Evolutionary conservation across 2,113 vertebrate species (phyloP), one percentile per base, ranked within the genome.

Genomic region (Saguinus midas): DNA sequence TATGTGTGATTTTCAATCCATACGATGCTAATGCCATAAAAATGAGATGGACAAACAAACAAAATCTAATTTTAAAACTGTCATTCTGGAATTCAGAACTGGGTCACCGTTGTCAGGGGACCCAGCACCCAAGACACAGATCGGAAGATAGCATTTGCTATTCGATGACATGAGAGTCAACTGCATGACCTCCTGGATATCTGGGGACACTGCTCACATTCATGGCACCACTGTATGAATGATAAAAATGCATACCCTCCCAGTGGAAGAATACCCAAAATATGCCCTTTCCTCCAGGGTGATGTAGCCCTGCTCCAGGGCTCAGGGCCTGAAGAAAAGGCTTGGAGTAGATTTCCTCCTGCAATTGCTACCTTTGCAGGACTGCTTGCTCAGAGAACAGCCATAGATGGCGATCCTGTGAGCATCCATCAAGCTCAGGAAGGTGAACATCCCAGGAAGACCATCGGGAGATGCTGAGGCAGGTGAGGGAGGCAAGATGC

Each of bases 351-450:
- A 32, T 29, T 1, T 25, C 32, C 4, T 7, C 57, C 32, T 8
- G 0, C 0, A 25, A 1, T 8, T 1, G 43, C 12, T 14, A 20
- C 3, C 43, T 50, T 61, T 17, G 13, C 4, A 45, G 55, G 17
- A 0, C 48, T 50, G 27, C 8, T 0, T 1, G 61, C 25, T 40
- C 3, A 50, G 32, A 82, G 68, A 13, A 17, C 10, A 14, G 3
- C 2, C 25, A 1, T 0, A 5, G 27, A 5, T 8, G 0, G 23
- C 0, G 8, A 12, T 2, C 8, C 55, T 3, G 4, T 3, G 61
- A 10, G 4, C 16, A 2, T 4, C 52, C 5, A 4, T 9, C 14
- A 5, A 8, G 9, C 27, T 29, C 50, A 68, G 91, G 68, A 79
- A 35, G 27, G 8, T 21, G 8, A 48, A 35, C 17, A n/a, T 18